Evolutionary conservation across 2,888 invertebrate species (phyloP), one percentile per base, ranked within the genome.

Genomic region (Notodonta dromedarius): DNA sequence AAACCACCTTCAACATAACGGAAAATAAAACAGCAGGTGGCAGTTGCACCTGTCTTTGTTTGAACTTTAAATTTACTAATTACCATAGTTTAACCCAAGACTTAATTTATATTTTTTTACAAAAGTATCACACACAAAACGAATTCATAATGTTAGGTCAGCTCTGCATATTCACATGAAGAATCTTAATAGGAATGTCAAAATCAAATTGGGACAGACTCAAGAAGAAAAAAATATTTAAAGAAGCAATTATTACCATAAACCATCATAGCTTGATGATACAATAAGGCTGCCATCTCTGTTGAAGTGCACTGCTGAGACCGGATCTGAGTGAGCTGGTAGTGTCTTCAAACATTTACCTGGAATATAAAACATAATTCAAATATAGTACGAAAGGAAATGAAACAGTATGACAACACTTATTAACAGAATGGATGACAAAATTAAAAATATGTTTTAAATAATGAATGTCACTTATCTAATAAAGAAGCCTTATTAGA

Each of bases 241-340:
- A 63, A 46, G 3, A 58, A 51, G 39, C 55, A 44, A 56, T 46
- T 69, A 90, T 94, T 90, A 98, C 98, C 99, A 99, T 77, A 99
- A 94, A 7, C 99, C 99, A 91, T 99, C 99, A 86, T 99, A 99
- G 91, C 99, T 99, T 79, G 99, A 98, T 51, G 99, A 99, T 35
- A 99, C 99, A 87, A 99, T 99, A 57, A 99, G 95, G 51, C 99
- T 98, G 48, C 99, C 99, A 90, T 99, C 99, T 88, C 99, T 96
- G 90, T 99, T 99, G 84, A 99, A 99, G 91, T 99, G 98, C 44
- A 99, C 99, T 8, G 99, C 99, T 75, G 99, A 99, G 4, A 99
- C 99, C 62, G 99, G 99, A 94, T 99, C 99, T 4, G 99, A 99
- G 90, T 99, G 99, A 4, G 99, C 99, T 13, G 99, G 99, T 80